These are phyloP conservation scores for Cheirogaleus medius DNA, from an alignment of 2,113 vertebrate genomes.

Conservation along the genomic window DNA sequence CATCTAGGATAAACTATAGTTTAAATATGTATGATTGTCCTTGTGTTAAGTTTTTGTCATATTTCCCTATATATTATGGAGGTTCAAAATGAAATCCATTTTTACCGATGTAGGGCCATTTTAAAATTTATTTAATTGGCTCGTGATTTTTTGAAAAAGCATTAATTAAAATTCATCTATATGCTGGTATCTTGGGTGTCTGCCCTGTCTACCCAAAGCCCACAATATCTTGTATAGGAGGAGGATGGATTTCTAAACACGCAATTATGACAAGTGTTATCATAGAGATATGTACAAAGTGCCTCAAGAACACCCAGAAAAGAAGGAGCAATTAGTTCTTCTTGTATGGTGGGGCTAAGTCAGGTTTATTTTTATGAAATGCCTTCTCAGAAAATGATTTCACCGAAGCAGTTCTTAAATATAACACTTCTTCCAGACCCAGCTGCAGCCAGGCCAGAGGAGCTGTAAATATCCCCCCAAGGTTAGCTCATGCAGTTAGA, in stretches of 20 bases:
- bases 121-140: background rate
- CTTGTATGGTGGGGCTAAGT: background rate
- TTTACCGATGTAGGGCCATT: background rate
- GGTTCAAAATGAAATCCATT: background rate
- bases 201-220: background rate
- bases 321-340: background rate
- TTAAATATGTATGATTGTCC: background rate
- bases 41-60: background rate
- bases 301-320: background rate
- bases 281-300: background rate
- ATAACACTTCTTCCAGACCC: background rate
- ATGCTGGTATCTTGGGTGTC: background rate
- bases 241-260: background rate
- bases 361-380: conserved; percentile 38
- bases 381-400: conserved; percentile 4
- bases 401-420: background rate
- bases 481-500: background rate
- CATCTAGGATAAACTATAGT: background rate
- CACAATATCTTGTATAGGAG: background rate
- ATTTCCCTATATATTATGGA: background rate
- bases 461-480: background rate
- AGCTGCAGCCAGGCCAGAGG: background rate
- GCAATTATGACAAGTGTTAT: too few relatives aligned
- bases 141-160: background rate
- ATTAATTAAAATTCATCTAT: background rate